Conservation (phyloP, 1,140 invertebrate species). For the Daktulosphaira vitifoliae region DNA sequence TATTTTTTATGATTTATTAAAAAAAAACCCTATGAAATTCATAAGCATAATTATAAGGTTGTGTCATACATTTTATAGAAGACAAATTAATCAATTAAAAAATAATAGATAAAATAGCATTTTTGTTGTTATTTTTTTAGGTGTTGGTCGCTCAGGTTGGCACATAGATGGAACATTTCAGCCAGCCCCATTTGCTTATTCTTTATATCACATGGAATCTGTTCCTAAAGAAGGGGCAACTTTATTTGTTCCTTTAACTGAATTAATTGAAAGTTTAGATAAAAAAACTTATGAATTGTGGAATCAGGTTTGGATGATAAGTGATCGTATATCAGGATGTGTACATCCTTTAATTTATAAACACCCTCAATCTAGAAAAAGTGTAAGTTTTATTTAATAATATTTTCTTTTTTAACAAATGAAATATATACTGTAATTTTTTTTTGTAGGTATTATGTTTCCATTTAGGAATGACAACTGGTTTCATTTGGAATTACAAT, state of each 20-base stretch:
- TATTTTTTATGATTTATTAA: neutral
- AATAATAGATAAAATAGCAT: no score
- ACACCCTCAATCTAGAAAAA: slow-evolving; percentile 39
- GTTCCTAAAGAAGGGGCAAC: slow-evolving; percentile 45
- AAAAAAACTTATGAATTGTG: slow-evolving; percentile 41
- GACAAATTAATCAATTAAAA: no score
- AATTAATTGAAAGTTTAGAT: slow-evolving; percentile 44
- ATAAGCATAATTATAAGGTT: neutral
- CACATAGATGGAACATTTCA: slow-evolving; percentile 50
- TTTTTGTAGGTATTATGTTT: slow-evolving; percentile 45
- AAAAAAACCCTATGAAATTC: neutral
- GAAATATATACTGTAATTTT: neutral
- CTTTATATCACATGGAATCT: slow-evolving; percentile 45
- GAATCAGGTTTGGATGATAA: slow-evolving; percentile 46
- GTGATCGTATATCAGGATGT: slow-evolving; percentile 42
- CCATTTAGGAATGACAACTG: slow-evolving; percentile 47
- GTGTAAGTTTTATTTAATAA: slow-evolving; percentile 30
- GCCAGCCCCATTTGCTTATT: slow-evolving; percentile 45
- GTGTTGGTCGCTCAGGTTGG: slow-evolving; percentile 48
- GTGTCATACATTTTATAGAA: no score
- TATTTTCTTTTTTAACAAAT: slow-evolving; percentile 5
- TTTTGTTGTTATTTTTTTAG: slow-evolving; percentile 37
- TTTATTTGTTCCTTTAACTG: slow-evolving; percentile 45
- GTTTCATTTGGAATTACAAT: slow-evolving; percentile 45
- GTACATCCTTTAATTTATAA: slow-evolving; percentile 46